Evolutionary conservation across 2,113 vertebrate genomes (phyloP).

Genomic region (Sinosuthora webbiana): DNA sequence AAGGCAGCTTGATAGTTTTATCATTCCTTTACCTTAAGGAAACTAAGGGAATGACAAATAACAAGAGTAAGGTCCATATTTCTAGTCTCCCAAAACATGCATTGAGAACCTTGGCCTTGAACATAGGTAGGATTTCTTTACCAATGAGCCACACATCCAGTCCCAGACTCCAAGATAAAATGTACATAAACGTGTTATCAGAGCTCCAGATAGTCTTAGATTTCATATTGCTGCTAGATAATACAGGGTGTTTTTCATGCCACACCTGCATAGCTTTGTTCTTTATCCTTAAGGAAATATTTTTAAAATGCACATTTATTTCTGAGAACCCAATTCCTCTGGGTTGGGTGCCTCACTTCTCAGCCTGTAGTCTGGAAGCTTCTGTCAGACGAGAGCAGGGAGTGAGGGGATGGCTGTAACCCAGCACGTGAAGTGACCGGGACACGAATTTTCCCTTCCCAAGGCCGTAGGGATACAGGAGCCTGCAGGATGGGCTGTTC

Average conservation of each 20-base stretch:
- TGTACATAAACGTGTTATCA: fast-evolving
- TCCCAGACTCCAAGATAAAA: background rate
- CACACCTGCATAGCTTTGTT: background rate
- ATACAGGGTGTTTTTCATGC: fast-evolving
- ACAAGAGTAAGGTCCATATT: background rate
- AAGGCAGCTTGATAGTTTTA: background rate
- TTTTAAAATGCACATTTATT: background rate
- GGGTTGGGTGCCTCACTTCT: background rate
- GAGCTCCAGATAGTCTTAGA: background rate
- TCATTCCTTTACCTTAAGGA: background rate
- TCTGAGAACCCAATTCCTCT: background rate
- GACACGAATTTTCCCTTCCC: background rate
- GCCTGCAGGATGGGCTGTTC: fast-evolving
- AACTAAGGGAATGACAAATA: background rate
- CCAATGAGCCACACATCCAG: background rate
- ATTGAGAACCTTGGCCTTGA: background rate
- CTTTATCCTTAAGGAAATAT: background rate
- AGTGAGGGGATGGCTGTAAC: fast-evolving
- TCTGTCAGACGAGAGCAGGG: fast-evolving
- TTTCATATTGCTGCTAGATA: background rate
- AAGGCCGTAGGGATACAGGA: fast-evolving
- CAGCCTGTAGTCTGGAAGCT: fast-evolving
- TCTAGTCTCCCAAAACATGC: background rate
- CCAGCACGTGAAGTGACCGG: fast-evolving
- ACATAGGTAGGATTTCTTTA: background rate